These are phyloP conservation scores for Lasiurus cinereus DNA, from an alignment of 2,113 vertebrate genomes.

Conservation along the genomic window DNA sequence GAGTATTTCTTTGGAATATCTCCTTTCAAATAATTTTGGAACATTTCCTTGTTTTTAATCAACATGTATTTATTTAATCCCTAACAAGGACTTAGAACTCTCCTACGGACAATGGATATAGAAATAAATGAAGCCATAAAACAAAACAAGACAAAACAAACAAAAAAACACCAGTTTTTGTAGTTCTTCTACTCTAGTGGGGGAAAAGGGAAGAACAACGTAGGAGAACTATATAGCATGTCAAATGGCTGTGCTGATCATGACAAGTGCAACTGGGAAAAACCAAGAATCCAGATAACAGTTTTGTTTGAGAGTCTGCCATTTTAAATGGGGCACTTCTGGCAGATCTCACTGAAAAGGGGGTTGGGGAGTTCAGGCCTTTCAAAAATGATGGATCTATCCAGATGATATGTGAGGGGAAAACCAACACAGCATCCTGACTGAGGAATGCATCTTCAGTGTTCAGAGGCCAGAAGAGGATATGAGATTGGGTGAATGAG, in stretches of 20 bases:
- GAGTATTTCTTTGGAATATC: neutral
- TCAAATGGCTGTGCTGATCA: neutral
- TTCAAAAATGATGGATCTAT: neutral
- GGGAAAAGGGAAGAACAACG: neutral
- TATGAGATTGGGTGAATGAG: neutral
- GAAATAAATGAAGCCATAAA: neutral
- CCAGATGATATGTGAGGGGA: neutral
- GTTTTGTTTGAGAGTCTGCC: neutral
- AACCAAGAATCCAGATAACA: neutral
- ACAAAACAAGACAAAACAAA: neutral
- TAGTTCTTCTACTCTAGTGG: neutral
- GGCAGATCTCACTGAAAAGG: neutral
- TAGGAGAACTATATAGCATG: neutral
- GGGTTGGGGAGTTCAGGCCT: neutral
- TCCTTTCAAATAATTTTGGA: conserved; percentile 22
- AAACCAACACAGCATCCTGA: neutral
- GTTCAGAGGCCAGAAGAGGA: neutral
- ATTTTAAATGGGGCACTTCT: neutral
- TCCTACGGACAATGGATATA: neutral
- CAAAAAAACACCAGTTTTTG: neutral
- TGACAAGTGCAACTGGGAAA: neutral
- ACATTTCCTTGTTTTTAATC: neutral
- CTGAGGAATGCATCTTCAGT: too few relatives aligned
- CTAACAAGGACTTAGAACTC: neutral
- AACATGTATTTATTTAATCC: neutral